A percentile compares a stretch with the other conserved stretches of the same genome.
phyloP scores from a whole-genome alignment of 2,797 vertebrate species.

The Chromobotia macracanthus region DNA sequence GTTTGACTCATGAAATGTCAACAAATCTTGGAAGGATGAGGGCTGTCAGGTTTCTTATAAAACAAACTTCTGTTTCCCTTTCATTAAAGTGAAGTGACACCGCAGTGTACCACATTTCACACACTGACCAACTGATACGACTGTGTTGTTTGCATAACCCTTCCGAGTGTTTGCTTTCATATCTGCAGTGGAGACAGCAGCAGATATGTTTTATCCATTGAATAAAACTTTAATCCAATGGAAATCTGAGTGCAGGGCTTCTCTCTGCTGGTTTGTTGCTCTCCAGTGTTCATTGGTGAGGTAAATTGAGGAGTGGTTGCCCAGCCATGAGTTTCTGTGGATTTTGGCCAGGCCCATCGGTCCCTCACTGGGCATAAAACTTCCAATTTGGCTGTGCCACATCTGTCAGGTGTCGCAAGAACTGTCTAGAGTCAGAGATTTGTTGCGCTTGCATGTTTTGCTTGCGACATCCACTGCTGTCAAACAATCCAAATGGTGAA shows the following conservation, averaged over 20 bases:
- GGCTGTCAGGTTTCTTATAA: conserved; percentile 57
- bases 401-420: conserved; percentile 39
- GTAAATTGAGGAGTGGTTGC: conserved; percentile 13
- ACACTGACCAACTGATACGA: conserved; percentile 57
- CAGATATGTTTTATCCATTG: no score
- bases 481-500: conserved; percentile 27
- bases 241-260: conserved; percentile 67
- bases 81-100: conserved; percentile 58
- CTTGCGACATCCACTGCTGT: conserved; percentile 37
- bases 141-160: conserved; percentile 72
- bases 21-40: conserved; percentile 44
- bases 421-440: conserved; percentile 28
- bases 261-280: conserved; percentile 31
- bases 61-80: conserved; percentile 55
- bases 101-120: conserved; percentile 70
- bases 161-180: conserved; percentile 72
- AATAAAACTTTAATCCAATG: conserved; percentile 51
- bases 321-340: conserved; percentile 24
- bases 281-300: conserved; percentile 37
- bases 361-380: conserved; percentile 39
- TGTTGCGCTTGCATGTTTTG: conserved; percentile 30
- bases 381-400: conserved; percentile 35
- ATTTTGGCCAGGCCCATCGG: conserved; percentile 34
- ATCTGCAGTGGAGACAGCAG: conserved; percentile 68
- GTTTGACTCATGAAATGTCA: conserved; percentile 53